Evolutionary conservation across 1,140 invertebrate species (phyloP).

Genomic region (Heterodera carotae): DNA sequence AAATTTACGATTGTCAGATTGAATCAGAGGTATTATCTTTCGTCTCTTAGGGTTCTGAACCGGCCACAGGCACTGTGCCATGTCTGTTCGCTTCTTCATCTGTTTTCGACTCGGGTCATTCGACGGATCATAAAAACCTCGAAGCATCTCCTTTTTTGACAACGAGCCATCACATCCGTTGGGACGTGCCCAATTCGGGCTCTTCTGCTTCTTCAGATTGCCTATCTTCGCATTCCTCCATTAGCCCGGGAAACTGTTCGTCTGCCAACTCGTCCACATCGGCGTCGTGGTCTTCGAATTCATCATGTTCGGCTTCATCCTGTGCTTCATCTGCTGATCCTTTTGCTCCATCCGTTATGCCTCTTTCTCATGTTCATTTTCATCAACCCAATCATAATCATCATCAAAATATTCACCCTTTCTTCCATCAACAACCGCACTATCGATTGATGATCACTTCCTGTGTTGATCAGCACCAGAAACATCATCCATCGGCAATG

Average conservation of each 20-base stretch:
- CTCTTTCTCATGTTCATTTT: not conserved
- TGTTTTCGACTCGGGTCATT: constrained; percentile 4
- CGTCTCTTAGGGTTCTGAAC: not conserved
- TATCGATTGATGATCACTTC: not conserved
- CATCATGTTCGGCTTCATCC: not conserved
- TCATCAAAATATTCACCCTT: not conserved
- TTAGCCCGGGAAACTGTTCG: not conserved
- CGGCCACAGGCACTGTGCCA: not conserved
- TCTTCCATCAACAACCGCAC: not conserved
- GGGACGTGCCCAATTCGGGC: not conserved
- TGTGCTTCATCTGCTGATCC: not conserved
- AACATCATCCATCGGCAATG: constrained; percentile 6
- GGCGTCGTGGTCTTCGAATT: not conserved
- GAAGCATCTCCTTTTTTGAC: not conserved
- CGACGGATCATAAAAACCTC: not conserved
- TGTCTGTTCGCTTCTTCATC: not conserved
- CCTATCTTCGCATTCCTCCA: not conserved
- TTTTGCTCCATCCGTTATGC: not conserved
- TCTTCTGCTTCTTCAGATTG: not conserved
- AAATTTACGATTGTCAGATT: not conserved
- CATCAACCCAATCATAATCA: not conserved
- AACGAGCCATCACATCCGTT: not conserved
- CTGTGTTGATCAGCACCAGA: not conserved
- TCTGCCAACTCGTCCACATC: not conserved
- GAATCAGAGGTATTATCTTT: not conserved